Evolutionary conservation across 2,888 invertebrate genomes (phyloP), one percentile per base, ranked within the genome.

Genomic region (Ectemnius cavifrons): DNA sequence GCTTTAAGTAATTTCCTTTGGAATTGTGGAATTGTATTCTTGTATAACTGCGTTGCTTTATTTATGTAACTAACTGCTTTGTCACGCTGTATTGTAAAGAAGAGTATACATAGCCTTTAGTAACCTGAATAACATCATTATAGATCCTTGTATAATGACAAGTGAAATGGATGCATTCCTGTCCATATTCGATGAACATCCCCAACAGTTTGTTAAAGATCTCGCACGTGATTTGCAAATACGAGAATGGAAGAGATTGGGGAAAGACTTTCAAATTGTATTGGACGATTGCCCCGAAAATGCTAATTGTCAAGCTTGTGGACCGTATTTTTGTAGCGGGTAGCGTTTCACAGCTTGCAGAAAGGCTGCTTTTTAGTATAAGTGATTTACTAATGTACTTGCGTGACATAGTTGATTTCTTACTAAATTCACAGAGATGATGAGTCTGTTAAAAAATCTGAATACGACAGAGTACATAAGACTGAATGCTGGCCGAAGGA

Each of bases 401-500:
- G 37, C 8, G 4, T 37, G 37, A 37, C 37, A 37, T 11, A 4
- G 68, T 13, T 56, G 49, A 52, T 71, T 73, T 79, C 6, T 52
- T 52, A 16, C 16, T 52, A 52, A 52, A 52, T 52, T 5, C 16
- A 16, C 73, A 90, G 89, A 46, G 77, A 86, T 68, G 86, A 88
- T 61, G 64, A 72, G 18, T 87, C 83, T 45, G 84, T 87, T 73
- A 77, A 84, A 28, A 80, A 88, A 71, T 81, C 72, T 59, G 82
- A 83, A 16, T 64, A 71, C 16, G 88, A 89, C 83, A 75, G 88
- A 91, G 77, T 63, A 20, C 76, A 88, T 20, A 92, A 92, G 78
- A 96, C 97, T 1, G 94, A 94, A 76, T 98, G 98, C 90, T 98
- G 98, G 98, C 98, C 98, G 2, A 95, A 95, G 92, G 98, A 98